A percentile compares a stretch with the other conserved stretches of the same genome.
Evolutionary conservation across 2,113 vertebrate genomes (phyloP).

Genomic region (Perca schrenkii): DNA sequence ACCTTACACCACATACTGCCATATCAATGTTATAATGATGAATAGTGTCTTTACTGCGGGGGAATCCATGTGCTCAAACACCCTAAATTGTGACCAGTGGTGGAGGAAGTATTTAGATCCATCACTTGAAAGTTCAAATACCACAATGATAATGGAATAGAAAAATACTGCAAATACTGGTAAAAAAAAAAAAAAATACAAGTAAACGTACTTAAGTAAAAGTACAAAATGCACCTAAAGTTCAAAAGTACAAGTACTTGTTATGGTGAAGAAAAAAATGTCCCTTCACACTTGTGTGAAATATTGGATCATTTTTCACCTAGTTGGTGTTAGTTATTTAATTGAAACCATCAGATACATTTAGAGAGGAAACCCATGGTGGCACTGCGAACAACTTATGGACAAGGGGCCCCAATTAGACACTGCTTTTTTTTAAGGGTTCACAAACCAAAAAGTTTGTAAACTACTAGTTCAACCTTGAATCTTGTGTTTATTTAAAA

Average conservation of each 20-base stretch:
- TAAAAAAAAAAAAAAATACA: background rate
- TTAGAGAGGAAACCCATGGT: background rate
- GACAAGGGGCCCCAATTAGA: background rate
- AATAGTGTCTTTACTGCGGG: conserved; percentile 6
- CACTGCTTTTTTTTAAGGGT: too few species aligned
- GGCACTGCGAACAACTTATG: background rate
- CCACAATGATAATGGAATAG: background rate
- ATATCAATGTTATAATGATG: conserved; percentile 35
- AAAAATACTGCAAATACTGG: background rate
- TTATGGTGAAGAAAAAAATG: background rate
- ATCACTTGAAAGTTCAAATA: background rate
- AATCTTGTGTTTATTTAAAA: too few species aligned
- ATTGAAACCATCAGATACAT: background rate
- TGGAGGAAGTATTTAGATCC: background rate
- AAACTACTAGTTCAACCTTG: background rate
- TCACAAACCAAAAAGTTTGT: background rate
- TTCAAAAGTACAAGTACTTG: too few species aligned
- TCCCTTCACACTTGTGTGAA: background rate
- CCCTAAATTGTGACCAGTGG: background rate
- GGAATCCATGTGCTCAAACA: background rate
- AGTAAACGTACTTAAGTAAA: too few species aligned
- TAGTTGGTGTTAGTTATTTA: background rate
- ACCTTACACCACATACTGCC: conserved; percentile 10
- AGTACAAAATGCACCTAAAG: background rate
- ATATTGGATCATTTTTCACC: background rate